Percentiles rank a stretch among this genome's conserved stretches.
phyloP scores from a whole-genome alignment of 2,888 invertebrate genomes.

The Xestia c-nigrum region DNA sequence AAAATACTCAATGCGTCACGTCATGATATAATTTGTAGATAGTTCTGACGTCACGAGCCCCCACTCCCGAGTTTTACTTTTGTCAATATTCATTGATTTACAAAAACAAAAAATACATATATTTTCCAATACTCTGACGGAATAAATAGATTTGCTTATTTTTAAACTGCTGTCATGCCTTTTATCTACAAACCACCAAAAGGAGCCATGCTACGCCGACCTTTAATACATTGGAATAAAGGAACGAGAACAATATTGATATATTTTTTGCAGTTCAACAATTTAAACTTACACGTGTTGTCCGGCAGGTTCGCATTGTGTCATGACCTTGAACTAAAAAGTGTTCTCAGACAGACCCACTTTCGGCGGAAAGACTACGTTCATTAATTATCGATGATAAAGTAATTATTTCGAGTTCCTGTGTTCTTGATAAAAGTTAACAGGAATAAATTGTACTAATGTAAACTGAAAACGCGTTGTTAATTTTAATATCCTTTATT shows the following conservation, averaged over 20 bases:
- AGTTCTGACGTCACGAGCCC: no score
- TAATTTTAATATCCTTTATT: not conserved
- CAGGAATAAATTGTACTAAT: not conserved
- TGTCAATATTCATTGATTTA: no score
- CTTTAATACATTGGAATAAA: not conserved
- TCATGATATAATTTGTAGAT: no score
- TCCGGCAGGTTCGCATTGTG: accelerated
- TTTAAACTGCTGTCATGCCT: no score
- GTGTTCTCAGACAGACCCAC: no score
- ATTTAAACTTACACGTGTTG: not conserved
- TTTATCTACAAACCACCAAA: not conserved
- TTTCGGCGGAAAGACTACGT: not conserved
- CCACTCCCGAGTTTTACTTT: no score
- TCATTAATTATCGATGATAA: not conserved
- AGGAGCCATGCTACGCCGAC: not conserved
- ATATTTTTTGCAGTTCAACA: not conserved
- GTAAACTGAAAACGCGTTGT: not conserved
- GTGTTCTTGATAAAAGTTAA: not conserved
- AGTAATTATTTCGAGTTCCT: not conserved
- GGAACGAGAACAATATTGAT: not conserved
- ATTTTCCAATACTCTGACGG: no score
- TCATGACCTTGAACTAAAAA: not conserved
- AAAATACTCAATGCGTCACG: no score
- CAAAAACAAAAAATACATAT: no score
- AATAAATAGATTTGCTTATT: no score